phyloP scores from a whole-genome alignment of 2,888 invertebrate genomes.

The Drosophila neonasuta region DNA sequence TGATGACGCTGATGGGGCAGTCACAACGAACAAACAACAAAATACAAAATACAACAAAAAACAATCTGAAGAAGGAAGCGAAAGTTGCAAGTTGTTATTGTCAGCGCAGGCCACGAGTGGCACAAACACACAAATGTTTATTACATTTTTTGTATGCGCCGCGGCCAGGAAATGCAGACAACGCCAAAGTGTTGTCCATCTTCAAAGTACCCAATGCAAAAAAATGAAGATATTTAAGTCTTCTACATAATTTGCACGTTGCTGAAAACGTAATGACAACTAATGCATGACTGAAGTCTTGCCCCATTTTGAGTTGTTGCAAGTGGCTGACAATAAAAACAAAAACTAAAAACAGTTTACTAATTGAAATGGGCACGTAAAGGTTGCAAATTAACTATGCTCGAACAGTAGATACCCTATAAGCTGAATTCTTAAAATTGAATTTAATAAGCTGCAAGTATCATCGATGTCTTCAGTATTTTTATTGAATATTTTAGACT shows the following conservation, averaged over 20 bases:
- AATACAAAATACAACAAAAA: neutral
- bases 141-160: neutral
- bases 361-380: too few species aligned
- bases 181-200: slow-evolving; percentile 3
- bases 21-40: neutral
- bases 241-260: neutral
- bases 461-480: too few species aligned
- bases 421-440: too few species aligned
- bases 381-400: too few species aligned
- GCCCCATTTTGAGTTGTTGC: neutral
- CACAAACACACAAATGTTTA: slow-evolving; percentile 3
- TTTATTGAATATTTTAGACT: too few species aligned
- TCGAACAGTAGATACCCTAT: too few species aligned
- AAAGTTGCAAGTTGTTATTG: slow-evolving; percentile 39
- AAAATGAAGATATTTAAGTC: neutral
- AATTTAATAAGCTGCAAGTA: too few species aligned
- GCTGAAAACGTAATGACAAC: neutral
- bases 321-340: neutral
- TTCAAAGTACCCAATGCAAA: neutral
- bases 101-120: slow-evolving; percentile 20
- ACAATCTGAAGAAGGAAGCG: slow-evolving; percentile 35
- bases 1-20: slow-evolving; percentile 40
- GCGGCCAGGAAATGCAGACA: slow-evolving; percentile 25
- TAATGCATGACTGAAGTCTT: too few species aligned
- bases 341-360: neutral